phyloP scores from a whole-genome alignment of 1,140 invertebrate genomes.

The Coenobita brevimanus region DNA sequence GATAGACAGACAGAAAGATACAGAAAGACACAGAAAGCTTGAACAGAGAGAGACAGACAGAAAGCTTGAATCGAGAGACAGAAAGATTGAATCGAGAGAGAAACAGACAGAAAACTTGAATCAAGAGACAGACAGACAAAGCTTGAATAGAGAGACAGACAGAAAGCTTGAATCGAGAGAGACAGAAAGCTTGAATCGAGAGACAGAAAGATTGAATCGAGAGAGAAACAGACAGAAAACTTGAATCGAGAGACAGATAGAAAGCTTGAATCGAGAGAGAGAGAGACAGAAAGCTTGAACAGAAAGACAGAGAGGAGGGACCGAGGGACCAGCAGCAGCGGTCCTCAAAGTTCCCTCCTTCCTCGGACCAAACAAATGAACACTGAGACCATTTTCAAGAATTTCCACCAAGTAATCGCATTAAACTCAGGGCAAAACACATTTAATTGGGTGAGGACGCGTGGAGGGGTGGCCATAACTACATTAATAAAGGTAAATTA shows the following conservation, averaged over 20 bases:
- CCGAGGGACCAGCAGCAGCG: background rate
- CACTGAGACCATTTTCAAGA: constrained; percentile 46
- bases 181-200: background rate
- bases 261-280: background rate
- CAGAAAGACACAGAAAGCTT: background rate
- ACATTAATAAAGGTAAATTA: constrained; percentile 53
- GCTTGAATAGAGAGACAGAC: background rate
- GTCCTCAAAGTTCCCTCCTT: constrained; percentile 34
- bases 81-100: background rate
- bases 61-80: too few relatives aligned
- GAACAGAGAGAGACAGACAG: background rate
- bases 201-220: background rate
- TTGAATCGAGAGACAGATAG: too few relatives aligned
- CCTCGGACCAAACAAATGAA: constrained; percentile 53
- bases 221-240: background rate
- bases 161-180: background rate
- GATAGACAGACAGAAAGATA: background rate
- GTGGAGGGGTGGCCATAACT: constrained; percentile 46
- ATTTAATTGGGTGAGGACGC: constrained; percentile 46
- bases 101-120: background rate
- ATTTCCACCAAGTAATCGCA: constrained; percentile 55
- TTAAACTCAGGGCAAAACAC: constrained; percentile 54
- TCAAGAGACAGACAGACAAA: too few relatives aligned
- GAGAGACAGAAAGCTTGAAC: background rate
- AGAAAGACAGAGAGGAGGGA: background rate